These are phyloP conservation scores for Perodicticus potto DNA, from an alignment of 2,797 vertebrate species.

Conservation along the genomic window DNA sequence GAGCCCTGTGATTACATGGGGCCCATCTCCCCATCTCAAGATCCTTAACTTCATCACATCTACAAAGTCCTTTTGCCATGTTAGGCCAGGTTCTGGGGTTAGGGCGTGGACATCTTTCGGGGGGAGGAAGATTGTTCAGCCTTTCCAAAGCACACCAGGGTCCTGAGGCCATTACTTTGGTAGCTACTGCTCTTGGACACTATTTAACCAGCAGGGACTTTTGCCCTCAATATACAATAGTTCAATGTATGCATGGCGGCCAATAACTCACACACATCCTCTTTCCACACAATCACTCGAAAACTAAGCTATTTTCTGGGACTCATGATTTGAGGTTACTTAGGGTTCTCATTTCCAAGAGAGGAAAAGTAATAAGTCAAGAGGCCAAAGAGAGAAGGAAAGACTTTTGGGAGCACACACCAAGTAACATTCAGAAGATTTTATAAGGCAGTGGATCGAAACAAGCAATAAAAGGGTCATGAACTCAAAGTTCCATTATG, in stretches of 20 bases:
- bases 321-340: not conserved
- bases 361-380: not conserved
- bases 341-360: not conserved
- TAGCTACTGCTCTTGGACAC: rapidly evolving
- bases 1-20: not conserved
- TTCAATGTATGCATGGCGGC: not conserved
- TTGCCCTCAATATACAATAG: not conserved
- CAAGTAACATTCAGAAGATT: not conserved
- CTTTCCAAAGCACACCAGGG: no score
- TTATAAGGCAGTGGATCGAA: not conserved
- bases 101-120: not conserved
- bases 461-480: not conserved
- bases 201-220: not conserved
- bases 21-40: not conserved
- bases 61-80: not conserved
- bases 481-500: not conserved
- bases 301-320: not conserved
- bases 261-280: not conserved
- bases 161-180: not conserved
- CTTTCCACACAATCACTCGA: not conserved
- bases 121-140: rapidly evolving
- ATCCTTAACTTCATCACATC: not conserved
- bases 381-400: not conserved
- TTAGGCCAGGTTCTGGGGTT: not conserved
- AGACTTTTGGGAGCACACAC: not conserved